phyloP scores from a whole-genome alignment of 2,113 vertebrate species.

The Rhinoptilus africanus region DNA sequence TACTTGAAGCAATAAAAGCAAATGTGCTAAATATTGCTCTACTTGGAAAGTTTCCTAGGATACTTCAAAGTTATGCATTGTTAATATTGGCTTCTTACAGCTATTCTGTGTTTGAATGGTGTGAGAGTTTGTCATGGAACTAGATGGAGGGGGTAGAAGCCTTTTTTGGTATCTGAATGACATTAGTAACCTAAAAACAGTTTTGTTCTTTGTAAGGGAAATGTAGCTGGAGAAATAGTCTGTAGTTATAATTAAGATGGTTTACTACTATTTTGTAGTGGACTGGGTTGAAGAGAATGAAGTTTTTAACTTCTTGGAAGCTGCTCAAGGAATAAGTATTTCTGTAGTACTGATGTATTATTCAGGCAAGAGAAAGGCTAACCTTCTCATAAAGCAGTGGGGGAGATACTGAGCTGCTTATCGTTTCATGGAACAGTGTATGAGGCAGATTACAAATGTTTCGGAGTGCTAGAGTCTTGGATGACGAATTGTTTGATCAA shows the following conservation, averaged over 20 bases:
- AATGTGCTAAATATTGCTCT: neutral
- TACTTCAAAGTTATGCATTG: fast-evolving
- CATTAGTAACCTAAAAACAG: neutral
- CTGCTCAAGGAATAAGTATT: neutral
- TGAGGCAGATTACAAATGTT: neutral
- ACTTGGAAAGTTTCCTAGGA: neutral
- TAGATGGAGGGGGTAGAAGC: neutral
- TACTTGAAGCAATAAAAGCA: neutral
- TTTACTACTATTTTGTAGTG: neutral
- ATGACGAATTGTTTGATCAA: neutral
- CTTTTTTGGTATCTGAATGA: neutral
- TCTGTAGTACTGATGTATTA: neutral
- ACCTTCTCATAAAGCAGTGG: neutral
- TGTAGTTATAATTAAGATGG: neutral
- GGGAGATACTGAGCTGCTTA: neutral
- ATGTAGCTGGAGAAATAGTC: neutral
- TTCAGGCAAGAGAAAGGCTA: neutral
- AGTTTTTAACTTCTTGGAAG: neutral
- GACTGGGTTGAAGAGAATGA: neutral
- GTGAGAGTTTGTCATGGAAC: neutral
- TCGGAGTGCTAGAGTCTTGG: neutral
- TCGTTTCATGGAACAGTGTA: neutral
- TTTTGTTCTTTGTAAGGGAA: neutral
- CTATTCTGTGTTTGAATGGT: neutral
- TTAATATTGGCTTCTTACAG: neutral